Evolutionary conservation across 2,113 vertebrate species (phyloP).

Genomic region (Chaetodon auriga): DNA sequence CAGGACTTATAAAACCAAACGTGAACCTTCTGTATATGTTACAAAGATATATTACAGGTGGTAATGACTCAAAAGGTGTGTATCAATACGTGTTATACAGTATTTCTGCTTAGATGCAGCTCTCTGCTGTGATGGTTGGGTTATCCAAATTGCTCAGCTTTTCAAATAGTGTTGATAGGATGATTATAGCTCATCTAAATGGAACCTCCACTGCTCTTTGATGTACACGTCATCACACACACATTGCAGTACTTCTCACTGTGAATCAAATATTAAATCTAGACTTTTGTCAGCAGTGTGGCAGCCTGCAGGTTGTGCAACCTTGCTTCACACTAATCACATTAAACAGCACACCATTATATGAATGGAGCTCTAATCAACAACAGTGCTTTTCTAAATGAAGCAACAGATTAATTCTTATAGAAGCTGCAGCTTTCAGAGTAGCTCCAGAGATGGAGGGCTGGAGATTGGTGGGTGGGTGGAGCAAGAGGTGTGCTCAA

Average conservation of each 20-base stretch:
- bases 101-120: background rate
- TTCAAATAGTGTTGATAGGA: background rate
- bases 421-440: background rate
- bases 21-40: conserved; percentile 8
- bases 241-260: background rate
- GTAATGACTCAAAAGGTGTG: background rate
- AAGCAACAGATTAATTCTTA: conserved; percentile 50
- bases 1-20: conserved; percentile 25
- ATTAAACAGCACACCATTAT: conserved; percentile 50
- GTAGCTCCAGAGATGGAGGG: background rate
- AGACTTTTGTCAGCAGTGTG: conserved; percentile 21
- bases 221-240: background rate
- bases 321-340: conserved; percentile 57
- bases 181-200: background rate
- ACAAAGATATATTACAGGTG: background rate
- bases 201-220: background rate
- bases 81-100: background rate
- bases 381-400: conserved; percentile 45
- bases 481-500: background rate
- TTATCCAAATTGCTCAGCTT: conserved; percentile 4
- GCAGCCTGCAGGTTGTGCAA: conserved; percentile 38
- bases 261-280: conserved; percentile 31
- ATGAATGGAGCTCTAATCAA: conserved; percentile 57
- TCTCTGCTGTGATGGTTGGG: conserved; percentile 2
- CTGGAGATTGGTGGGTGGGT: background rate